Evolutionary conservation across 2,888 invertebrate species (phyloP).

Genomic region (Pantelozetes paolii): DNA sequence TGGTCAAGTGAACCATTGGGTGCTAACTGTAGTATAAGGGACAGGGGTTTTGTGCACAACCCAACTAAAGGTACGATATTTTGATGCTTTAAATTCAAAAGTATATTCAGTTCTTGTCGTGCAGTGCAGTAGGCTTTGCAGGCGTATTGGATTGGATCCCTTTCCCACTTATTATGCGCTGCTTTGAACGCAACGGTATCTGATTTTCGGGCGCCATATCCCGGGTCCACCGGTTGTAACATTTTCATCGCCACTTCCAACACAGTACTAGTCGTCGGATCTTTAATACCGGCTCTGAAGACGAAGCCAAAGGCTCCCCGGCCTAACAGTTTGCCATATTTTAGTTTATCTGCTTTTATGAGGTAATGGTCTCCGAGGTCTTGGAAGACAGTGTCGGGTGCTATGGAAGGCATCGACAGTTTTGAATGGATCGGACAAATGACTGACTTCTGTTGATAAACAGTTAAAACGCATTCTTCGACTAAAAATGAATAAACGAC

Average conservation of each 20-base stretch:
- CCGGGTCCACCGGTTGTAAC: slow-evolving; percentile 88
- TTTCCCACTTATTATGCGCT: slow-evolving; percentile 82
- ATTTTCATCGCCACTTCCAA: slow-evolving; percentile 85
- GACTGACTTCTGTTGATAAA: slow-evolving; percentile 63
- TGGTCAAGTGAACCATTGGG: slow-evolving; percentile 85
- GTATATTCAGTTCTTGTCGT: slow-evolving; percentile 84
- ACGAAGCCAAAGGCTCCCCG: slow-evolving; percentile 99
- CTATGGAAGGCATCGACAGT: slow-evolving; percentile 70
- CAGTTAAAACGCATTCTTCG: slow-evolving; percentile 89
- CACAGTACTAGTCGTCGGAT: neutral
- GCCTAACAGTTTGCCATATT: slow-evolving; percentile 66
- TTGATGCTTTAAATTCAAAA: slow-evolving; percentile 76
- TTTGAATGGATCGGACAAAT: slow-evolving; percentile 76
- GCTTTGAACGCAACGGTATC: slow-evolving; percentile 64
- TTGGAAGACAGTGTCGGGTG: slow-evolving; percentile 87
- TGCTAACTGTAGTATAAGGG: slow-evolving; percentile 81
- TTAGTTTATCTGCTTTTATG: slow-evolving; percentile 75
- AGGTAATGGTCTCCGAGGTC: slow-evolving; percentile 78
- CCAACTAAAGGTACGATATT: slow-evolving; percentile 90
- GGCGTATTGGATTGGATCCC: slow-evolving; percentile 84
- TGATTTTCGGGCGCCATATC: slow-evolving; percentile 63
- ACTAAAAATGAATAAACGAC: slow-evolving; percentile 74
- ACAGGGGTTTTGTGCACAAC: slow-evolving; percentile 80
- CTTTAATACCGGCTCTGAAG: slow-evolving; percentile 63
- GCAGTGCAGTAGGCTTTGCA: slow-evolving; percentile 96